Percentiles rank a stretch among this genome's conserved stretches.
These are phyloP conservation scores for Dascyllus trimaculatus DNA, from an alignment of 2,113 vertebrate genomes.

Conservation along the genomic window DNA sequence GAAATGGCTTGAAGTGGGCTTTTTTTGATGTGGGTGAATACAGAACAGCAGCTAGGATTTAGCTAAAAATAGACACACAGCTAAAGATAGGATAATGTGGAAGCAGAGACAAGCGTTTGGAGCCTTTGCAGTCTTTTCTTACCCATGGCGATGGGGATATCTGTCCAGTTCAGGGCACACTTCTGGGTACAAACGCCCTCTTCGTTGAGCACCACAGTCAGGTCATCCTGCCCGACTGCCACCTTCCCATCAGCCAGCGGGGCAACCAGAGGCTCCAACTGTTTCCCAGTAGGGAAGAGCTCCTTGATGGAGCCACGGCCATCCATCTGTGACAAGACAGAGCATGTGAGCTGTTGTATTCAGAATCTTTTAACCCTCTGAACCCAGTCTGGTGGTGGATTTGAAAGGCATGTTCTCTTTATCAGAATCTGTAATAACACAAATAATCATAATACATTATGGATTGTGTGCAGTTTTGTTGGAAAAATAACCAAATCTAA, in stretches of 20 bases:
- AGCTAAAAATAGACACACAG: not conserved
- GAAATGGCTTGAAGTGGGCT: not conserved
- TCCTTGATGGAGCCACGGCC: slow-evolving; percentile 97
- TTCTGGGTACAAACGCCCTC: slow-evolving; percentile 97
- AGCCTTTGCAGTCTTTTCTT: slow-evolving; percentile 53
- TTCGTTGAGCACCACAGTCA: slow-evolving; percentile 97
- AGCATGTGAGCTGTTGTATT: not conserved
- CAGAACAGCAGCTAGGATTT: not conserved
- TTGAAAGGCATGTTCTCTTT: too few relatives aligned
- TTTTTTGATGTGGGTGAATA: not conserved
- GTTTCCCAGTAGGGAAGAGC: slow-evolving; percentile 98
- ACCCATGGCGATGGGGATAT: slow-evolving; percentile 99
- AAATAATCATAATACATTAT: too few relatives aligned
- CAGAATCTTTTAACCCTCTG: not conserved
- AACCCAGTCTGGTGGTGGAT: too few relatives aligned
- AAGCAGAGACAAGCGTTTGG: not conserved
- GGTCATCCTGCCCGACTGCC: slow-evolving; percentile 97
- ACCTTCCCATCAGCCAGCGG: slow-evolving; percentile 97
- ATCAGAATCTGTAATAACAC: too few relatives aligned
- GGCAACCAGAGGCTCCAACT: slow-evolving; percentile 94
- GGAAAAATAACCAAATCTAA: too few relatives aligned
- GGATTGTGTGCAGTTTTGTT: too few relatives aligned
- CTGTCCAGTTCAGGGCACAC: slow-evolving; percentile 98
- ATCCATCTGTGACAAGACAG: slow-evolving; percentile 89
- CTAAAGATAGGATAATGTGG: too few relatives aligned